phyloP scores from a whole-genome alignment of 2,113 vertebrate species.

The Sphyrna mokarran region DNA sequence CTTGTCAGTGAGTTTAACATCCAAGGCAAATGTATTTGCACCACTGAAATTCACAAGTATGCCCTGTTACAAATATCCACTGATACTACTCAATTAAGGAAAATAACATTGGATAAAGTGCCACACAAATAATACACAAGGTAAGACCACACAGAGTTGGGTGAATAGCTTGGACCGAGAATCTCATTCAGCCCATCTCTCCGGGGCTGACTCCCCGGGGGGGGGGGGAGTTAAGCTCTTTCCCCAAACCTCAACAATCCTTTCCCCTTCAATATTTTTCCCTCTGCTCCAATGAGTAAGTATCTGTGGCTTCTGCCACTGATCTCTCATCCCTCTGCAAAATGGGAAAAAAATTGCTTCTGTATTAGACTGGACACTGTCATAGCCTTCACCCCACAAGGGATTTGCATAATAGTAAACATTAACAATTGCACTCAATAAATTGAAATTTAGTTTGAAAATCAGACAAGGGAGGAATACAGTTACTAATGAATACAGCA shows the following conservation, averaged over 20 bases:
- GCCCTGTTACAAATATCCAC: too few species aligned
- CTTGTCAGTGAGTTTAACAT: too few species aligned
- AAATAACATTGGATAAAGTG: too few species aligned
- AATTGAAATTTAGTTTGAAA: not conserved
- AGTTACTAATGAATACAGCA: slow-evolving; percentile 10
- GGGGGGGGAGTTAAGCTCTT: not conserved
- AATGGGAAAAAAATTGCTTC: not conserved
- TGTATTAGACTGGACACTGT: not conserved
- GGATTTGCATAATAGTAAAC: not conserved
- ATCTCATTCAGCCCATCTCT: not conserved
- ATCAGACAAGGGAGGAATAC: not conserved
- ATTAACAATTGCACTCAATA: not conserved
- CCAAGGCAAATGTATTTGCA: too few species aligned
- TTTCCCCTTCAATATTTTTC: not conserved
- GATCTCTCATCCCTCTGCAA: not conserved
- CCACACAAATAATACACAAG: too few species aligned
- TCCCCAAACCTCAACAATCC: not conserved
- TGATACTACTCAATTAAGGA: too few species aligned
- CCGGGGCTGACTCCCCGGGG: not conserved
- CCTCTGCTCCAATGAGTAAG: not conserved
- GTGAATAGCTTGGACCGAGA: too few species aligned
- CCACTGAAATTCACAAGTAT: too few species aligned
- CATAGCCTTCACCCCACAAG: not conserved
- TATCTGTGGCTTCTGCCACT: not conserved
- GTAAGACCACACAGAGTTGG: too few species aligned